phyloP scores from a whole-genome alignment of 2,113 vertebrate genomes.

The Sinocyclocheilus anshuiensis region DNA sequence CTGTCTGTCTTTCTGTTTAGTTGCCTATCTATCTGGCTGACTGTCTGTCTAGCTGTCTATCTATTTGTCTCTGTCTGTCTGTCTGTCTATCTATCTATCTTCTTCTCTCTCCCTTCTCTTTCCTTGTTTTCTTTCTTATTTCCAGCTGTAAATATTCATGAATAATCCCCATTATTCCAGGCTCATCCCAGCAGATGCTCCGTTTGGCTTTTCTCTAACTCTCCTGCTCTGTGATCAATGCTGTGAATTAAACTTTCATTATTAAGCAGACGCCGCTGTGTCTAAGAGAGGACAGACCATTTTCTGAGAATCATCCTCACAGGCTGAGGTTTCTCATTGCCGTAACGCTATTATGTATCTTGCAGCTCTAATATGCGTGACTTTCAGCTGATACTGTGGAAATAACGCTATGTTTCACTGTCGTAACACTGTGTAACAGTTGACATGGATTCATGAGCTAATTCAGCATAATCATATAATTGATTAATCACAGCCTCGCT shows the following conservation, averaged over 20 bases:
- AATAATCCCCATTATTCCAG: conserved; percentile 43
- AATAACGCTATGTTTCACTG: conserved; percentile 36
- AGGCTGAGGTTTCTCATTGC: not conserved
- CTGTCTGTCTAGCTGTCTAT: too few relatives aligned
- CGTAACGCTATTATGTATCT: conserved; percentile 31
- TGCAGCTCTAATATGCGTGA: not conserved
- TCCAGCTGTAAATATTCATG: conserved; percentile 46
- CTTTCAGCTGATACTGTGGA: conserved; percentile 15
- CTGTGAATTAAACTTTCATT: conserved; percentile 54
- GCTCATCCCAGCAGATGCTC: not conserved
- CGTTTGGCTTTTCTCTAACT: conserved; percentile 2
- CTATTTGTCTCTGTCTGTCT: not conserved
- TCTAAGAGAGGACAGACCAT: not conserved
- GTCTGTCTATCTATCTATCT: not conserved
- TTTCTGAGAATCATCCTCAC: conserved; percentile 19
- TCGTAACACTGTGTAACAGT: conserved; percentile 35
- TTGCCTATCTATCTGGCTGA: fast-evolving
- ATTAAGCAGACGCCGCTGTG: conserved; percentile 32
- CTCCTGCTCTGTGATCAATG: conserved; percentile 47
- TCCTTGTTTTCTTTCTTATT: not conserved
- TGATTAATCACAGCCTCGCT: not conserved
- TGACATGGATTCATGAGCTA: conserved; percentile 30
- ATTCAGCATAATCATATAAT: conserved; percentile 20
- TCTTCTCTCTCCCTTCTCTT: not conserved
- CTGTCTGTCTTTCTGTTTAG: too few relatives aligned